phyloP scores from a whole-genome alignment of 1,140 invertebrate genomes.

The Lucilia sericata region DNA sequence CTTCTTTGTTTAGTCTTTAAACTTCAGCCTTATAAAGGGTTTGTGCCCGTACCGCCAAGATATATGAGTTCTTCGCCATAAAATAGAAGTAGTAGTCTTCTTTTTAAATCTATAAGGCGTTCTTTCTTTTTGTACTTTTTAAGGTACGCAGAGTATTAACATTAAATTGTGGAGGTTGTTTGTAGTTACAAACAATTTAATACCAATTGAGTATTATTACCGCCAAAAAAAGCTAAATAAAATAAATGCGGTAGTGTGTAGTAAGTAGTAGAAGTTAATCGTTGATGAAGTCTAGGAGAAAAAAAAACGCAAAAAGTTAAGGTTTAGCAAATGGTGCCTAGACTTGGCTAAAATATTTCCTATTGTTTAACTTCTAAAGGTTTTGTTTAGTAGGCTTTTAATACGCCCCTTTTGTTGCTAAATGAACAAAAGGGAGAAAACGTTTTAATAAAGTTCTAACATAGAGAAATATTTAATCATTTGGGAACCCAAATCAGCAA shows the following conservation, averaged over 20 bases:
- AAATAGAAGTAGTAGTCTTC: too few species aligned
- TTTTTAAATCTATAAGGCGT: too few species aligned
- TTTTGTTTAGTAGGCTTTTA: not conserved
- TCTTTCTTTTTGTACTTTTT: not conserved
- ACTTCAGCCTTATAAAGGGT: too few species aligned
- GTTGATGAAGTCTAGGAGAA: not conserved
- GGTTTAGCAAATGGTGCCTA: not conserved
- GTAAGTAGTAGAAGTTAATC: not conserved
- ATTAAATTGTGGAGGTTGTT: conserved; percentile 43
- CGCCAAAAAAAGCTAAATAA: conserved; percentile 2
- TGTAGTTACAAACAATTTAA: conserved; percentile 43
- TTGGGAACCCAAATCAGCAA: too few species aligned
- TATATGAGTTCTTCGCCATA: too few species aligned
- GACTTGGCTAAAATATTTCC: not conserved
- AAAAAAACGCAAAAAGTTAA: not conserved
- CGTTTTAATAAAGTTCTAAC: not conserved
- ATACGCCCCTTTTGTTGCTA: not conserved
- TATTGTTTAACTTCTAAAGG: not conserved
- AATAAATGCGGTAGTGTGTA: not conserved
- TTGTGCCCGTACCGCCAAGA: too few species aligned
- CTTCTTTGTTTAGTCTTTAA: too few species aligned
- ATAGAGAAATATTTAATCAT: too few species aligned
- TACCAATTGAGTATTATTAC: conserved; percentile 41
- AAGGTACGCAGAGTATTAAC: not conserved
- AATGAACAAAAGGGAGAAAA: not conserved